These are phyloP conservation scores for Heliothis peltigera DNA, from an alignment of 2,888 invertebrate species.

Conservation along the genomic window DNA sequence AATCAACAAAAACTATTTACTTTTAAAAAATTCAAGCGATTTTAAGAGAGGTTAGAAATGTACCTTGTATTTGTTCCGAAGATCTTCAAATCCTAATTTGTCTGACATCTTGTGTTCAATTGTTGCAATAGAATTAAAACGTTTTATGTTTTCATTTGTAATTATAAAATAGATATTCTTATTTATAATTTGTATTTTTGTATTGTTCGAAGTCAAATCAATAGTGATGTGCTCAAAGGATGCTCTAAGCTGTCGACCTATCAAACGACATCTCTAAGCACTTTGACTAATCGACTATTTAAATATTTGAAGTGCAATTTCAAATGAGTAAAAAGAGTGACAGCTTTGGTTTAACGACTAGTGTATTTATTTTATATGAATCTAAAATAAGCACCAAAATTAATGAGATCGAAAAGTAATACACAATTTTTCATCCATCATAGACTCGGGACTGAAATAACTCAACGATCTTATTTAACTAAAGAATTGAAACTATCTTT, in stretches of 20 bases:
- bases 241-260: neutral
- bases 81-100: constrained; percentile 81
- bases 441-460: no score
- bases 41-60: constrained; percentile 53
- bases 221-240: neutral
- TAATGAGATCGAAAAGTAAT: no score
- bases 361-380: no score
- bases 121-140: neutral
- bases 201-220: neutral
- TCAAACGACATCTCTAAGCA: neutral
- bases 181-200: neutral
- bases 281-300: neutral
- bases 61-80: constrained; percentile 84
- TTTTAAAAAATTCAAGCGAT: neutral
- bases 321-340: no score
- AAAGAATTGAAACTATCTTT: no score
- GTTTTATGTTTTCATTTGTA: constrained; percentile 21
- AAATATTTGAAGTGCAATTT: no score
- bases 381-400: no score
- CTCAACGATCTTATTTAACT: no score
- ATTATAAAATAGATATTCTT: neutral
- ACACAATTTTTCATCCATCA: no score
- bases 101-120: constrained; percentile 59
- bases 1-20: constrained; percentile 15
- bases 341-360: no score